Base-by-base conservation (phyloP, 2,888 invertebrate species). In the Stegana nigrithorax region DNA sequence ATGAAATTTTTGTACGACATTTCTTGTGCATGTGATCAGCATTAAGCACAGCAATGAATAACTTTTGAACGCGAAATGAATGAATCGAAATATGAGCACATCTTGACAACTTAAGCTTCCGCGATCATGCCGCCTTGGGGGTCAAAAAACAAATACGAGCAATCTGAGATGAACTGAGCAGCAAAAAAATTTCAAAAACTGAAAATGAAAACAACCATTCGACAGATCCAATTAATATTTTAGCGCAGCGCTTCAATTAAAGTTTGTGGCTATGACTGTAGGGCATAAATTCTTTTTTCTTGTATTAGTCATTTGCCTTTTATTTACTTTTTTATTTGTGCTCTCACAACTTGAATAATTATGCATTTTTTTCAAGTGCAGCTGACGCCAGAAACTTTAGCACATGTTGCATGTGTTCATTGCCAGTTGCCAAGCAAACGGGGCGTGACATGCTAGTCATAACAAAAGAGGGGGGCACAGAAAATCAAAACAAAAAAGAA, bases 361-460 rank as follows among this genome's bases (percentile, higher is more conserved):
- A 66, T 68, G 61, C 62, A 67, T 57, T 70, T 44, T 29, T 29
- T 67, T 71, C 70, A 70, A 78, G 73, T 72, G 69, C 68, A 66
- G 62, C 60, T 59, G 61, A 45, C 53, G 64, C 64, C 61, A 58
- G 58, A 19, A 17, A 26, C 12, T 21, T 58, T 29, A 29, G 47
- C 47, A 29, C 25, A 26, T 47, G 21, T 29, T n/a, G 29, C 45
- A 45, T 29, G 21, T 21, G 12, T 45, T 26, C 45, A 39, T 6
- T 23, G 17, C 8, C 23, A 50, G 55, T 72, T 59, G 64, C 39
- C 39, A 59, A 55, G 5, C 10, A 32, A 4, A 39, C 4, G 39
- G 39, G 39, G 39, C 39, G 39, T 39, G 12, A n/a, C n/a, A 10
- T 39, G 39, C 39, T 10, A 1, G 39, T 39, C 39, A 39, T 14